Evolutionary conservation across 2,797 vertebrate species (phyloP).

Genomic region (Smutsia gigantea): DNA sequence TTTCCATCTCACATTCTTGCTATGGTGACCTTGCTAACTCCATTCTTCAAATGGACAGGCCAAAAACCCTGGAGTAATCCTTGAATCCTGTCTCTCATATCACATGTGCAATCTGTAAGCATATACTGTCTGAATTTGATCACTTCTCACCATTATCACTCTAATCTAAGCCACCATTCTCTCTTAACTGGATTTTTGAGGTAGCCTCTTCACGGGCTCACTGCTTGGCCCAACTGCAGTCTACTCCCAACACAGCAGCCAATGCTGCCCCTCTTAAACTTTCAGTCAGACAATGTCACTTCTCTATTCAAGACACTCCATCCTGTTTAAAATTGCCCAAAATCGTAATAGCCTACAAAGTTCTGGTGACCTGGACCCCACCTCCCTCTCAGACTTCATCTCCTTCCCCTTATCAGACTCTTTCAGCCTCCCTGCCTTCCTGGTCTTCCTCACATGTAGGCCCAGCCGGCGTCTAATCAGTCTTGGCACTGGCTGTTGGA

Average conservation of each 20-base stretch:
- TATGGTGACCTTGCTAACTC: not conserved
- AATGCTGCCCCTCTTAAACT: not conserved
- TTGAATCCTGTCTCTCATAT: not conserved
- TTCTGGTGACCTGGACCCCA: not conserved
- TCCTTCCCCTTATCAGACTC: not conserved
- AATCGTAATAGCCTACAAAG: not conserved
- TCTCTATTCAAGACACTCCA: not conserved
- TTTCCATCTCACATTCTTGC: not conserved
- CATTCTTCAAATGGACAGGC: not conserved
- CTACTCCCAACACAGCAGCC: not conserved
- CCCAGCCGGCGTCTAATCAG: not conserved
- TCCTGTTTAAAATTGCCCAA: not conserved
- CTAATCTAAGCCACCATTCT: not conserved
- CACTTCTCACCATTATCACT: not conserved
- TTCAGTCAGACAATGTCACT: not conserved
- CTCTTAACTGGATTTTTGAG: not conserved
- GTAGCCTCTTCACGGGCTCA: not conserved
- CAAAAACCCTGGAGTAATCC: not conserved
- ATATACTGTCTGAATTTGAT: fast-evolving
- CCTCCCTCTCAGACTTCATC: not conserved
- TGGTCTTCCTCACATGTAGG: not conserved
- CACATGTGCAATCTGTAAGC: not conserved
- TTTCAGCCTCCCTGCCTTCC: not conserved
- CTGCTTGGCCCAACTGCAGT: not conserved
- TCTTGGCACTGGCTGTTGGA: not conserved